These are phyloP conservation scores for Spinibarbus caldwelli DNA, from an alignment of 2,797 vertebrate species.

Conservation along the genomic window DNA sequence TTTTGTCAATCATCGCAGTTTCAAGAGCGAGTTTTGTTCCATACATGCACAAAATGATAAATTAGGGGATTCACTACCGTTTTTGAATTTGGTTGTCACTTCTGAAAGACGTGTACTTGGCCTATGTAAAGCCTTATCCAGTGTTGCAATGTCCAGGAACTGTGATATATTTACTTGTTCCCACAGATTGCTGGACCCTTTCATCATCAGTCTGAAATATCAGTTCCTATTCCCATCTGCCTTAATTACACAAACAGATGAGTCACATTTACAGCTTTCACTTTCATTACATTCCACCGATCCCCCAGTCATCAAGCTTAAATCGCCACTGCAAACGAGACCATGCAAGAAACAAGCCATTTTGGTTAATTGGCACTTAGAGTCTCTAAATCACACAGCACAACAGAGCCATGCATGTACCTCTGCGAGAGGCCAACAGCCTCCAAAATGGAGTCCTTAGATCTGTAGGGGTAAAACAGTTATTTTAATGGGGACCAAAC, in stretches of 20 bases:
- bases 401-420: constrained; percentile 76
- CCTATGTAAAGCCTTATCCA: not conserved
- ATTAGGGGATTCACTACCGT: not conserved
- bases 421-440: constrained; percentile 76
- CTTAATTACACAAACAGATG: constrained; percentile 23
- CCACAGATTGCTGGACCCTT: not conserved
- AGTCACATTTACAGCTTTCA: constrained; percentile 9
- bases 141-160: not conserved
- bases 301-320: constrained; percentile 3
- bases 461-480: constrained; percentile 70
- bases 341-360: constrained; percentile 17
- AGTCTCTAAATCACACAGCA: constrained; percentile 19
- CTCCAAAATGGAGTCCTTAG: constrained; percentile 84
- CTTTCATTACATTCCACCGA: not conserved
- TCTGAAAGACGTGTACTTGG: not conserved
- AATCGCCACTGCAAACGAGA: not conserved
- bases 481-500: not conserved
- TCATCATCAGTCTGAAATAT: constrained; percentile 25
- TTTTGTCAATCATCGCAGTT: not conserved
- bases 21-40: not conserved
- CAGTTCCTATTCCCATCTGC: constrained; percentile 3
- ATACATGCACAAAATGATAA: not conserved
- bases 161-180: constrained; percentile 12
- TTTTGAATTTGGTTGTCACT: not conserved
- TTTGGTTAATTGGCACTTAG: constrained; percentile 11